Percentiles rank a stretch among this genome's conserved stretches.
These are phyloP conservation scores for Globodera rostochiensis DNA, from an alignment of 1,140 invertebrate genomes.

Conservation along the genomic window DNA sequence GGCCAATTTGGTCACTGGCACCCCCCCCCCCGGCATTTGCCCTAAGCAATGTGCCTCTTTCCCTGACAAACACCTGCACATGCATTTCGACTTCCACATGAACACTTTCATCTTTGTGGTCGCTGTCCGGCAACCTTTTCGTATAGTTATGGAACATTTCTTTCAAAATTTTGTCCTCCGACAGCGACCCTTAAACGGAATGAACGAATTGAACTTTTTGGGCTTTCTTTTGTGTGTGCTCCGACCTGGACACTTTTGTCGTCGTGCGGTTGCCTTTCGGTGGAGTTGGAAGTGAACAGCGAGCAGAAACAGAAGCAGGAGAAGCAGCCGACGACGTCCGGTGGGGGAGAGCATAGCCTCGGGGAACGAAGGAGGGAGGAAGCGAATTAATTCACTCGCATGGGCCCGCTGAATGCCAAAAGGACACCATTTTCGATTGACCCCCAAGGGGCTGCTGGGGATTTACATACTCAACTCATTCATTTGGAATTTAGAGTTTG, in stretches of 20 bases:
- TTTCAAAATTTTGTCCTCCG: conserved; percentile 56
- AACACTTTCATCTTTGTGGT: conserved; percentile 50
- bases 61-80: conserved; percentile 43
- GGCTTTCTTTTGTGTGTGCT: background rate
- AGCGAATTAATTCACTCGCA: background rate
- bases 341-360: background rate
- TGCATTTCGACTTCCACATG: conserved; percentile 60
- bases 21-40: conserved; percentile 16
- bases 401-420: background rate
- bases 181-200: conserved; percentile 45
- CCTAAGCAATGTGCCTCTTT: background rate
- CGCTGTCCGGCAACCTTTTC: conserved; percentile 60
- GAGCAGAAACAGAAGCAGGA: conserved; percentile 11
- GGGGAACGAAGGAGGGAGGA: background rate
- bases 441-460: too few species aligned
- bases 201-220: background rate
- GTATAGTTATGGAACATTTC: conserved; percentile 61
- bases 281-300: conserved; percentile 2
- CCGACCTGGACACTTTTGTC: conserved; percentile 26
- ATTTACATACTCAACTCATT: conserved; percentile 1
- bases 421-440: background rate
- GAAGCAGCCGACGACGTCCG: conserved; percentile 9
- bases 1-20: background rate
- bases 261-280: conserved; percentile 14
- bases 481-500: background rate